Evolutionary conservation across 2,113 vertebrate genomes (phyloP).

Genomic region (Anoura caudifer): DNA sequence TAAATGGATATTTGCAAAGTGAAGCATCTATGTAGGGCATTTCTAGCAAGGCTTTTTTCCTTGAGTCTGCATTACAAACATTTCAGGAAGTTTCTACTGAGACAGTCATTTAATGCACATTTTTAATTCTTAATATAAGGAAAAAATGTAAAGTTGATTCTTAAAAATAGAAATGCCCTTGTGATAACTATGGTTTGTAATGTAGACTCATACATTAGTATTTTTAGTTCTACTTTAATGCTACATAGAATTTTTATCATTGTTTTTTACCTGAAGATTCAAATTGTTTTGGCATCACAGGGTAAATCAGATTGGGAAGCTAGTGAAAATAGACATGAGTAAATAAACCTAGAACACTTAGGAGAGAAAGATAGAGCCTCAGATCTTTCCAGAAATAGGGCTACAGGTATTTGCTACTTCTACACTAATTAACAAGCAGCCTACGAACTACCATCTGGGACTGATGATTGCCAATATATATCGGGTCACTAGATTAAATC

Average conservation of each 20-base stretch:
- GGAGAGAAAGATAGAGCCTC: background rate
- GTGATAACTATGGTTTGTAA: constrained; percentile 49
- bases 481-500: background rate
- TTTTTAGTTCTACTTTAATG: constrained; percentile 28
- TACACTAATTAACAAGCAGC: background rate
- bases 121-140: background rate
- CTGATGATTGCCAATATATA: background rate
- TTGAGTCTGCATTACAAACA: constrained; percentile 67
- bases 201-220: constrained; percentile 22
- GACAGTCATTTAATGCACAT: background rate
- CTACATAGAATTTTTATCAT: constrained; percentile 29
- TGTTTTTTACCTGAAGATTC: constrained; percentile 63
- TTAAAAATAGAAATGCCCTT: background rate
- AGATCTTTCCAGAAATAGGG: constrained; percentile 17
- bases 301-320: constrained; percentile 15
- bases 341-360: constrained; percentile 34
- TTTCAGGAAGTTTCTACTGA: background rate
- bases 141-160: background rate
- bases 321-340: constrained; percentile 63
- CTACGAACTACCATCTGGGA: background rate
- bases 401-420: background rate
- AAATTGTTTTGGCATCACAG: constrained; percentile 50
- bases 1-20: background rate
- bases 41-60: constrained; percentile 26
- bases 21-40: constrained; percentile 28